Base-by-base conservation (phyloP, 2,797 vertebrate species). In the Leptoclinus maculatus region DNA sequence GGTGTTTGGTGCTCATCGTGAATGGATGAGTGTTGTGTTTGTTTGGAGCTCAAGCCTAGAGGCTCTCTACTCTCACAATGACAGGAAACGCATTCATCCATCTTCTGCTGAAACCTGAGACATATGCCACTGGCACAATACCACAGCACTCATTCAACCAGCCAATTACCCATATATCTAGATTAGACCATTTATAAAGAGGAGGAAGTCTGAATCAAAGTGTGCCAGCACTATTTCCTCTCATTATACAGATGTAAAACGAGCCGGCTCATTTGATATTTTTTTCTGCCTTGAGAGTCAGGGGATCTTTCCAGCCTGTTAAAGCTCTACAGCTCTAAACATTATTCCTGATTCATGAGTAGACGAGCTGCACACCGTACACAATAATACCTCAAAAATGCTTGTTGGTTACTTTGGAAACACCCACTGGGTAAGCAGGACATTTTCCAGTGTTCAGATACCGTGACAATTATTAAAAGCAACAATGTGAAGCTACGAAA, bases 111-210 rank as follows among this genome's bases (percentile, higher is more conserved):
- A 72, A 90, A 89, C 72, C 36, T 60, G 73, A 88, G 66, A 81
- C 66, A 74, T 45, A 43, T n/a, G 39, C 62, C 79, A 65, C 8
- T 41, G 83, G 75, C 81, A 71, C 77, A 83, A 59, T 68, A 71
- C 66, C 79, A 73, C 67, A 76, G 80, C 85, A 56, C 65, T 90
- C 84, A 85, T 74, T 88, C 89, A 83, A 19, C 47, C 32, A 76
- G 65, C 70, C 84, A 83, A 76, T 91, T 87, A 88, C 67, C 62
- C 71, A 60, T 72, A 79, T 76, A 84, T 90, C 83, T 66, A 71
- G 78, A 88, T 86, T 70, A 84, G 69, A 68, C 21, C 76, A 49
- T 80, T 83, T 79, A 70, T 76, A 79, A 79, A 82, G 79, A 87
- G 67, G 66, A 78, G 86, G 83, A 86, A 87, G 80, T 82, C 66